Percentiles rank a stretch among this genome's conserved stretches.
phyloP scores from a whole-genome alignment of 2,888 invertebrate species.

The Acanthosepion pharaonis region DNA sequence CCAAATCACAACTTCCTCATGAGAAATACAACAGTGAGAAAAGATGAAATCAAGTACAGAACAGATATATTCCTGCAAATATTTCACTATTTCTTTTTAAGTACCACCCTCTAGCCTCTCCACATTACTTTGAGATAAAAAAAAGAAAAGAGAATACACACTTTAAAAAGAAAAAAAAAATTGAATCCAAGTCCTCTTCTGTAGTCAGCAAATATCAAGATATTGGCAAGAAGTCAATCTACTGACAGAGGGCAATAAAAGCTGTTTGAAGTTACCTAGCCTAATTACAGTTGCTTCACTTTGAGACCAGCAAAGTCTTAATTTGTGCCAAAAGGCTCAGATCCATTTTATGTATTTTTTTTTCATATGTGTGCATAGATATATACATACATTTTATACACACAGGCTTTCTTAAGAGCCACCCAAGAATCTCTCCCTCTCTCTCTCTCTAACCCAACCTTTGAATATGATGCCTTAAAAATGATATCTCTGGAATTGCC shows the following conservation, averaged over 20 bases:
- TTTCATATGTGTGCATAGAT: neutral
- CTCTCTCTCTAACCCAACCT: neutral
- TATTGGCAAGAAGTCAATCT: neutral
- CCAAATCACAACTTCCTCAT: slow-evolving; percentile 8
- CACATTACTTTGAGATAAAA: neutral
- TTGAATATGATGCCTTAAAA: neutral
- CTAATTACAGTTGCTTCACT: slow-evolving; percentile 21
- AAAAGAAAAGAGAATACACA: neutral
- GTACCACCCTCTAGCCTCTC: neutral
- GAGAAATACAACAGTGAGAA: neutral
- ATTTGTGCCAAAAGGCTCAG: slow-evolving; percentile 13
- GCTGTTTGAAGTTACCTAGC: neutral
- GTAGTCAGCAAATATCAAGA: slow-evolving; percentile 33
- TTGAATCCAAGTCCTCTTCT: neutral
- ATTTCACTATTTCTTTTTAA: neutral
- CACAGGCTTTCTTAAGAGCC: neutral
- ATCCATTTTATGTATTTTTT: neutral
- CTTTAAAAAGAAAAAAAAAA: neutral
- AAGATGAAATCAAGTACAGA: slow-evolving; percentile 17
- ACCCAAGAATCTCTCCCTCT: neutral
- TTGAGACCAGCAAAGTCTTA: slow-evolving; percentile 20
- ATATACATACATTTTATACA: neutral
- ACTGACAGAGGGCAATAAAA: slow-evolving; percentile 17
- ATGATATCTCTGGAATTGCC: neutral
- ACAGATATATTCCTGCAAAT: neutral